phyloP scores from a whole-genome alignment of 2,113 vertebrate species.

The Barbus barbus region DNA sequence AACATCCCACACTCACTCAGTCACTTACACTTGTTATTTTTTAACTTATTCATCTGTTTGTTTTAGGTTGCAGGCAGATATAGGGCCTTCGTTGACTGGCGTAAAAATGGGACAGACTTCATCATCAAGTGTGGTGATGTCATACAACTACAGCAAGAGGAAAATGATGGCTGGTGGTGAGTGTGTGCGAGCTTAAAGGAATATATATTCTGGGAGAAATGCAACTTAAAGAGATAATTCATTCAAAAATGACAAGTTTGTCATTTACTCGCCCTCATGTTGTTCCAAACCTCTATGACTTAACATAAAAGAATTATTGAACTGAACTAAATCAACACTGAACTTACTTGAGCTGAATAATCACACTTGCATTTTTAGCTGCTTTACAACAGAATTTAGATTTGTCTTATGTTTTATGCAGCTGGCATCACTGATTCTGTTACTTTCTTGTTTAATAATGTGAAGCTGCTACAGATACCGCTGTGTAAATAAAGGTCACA shows the following conservation, averaged over 20 bases:
- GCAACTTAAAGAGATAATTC: no score
- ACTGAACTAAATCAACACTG: no score
- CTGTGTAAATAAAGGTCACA: no score
- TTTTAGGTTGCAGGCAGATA: slow-evolving; percentile 83
- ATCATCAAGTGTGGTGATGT: slow-evolving; percentile 83
- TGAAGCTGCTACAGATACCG: no score
- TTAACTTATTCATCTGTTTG: background rate
- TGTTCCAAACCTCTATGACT: background rate
- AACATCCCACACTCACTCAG: slow-evolving; percentile 1
- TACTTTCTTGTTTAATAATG: no score
- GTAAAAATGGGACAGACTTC: slow-evolving; percentile 76
- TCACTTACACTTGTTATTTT: background rate
- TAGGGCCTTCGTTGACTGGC: slow-evolving; percentile 80
- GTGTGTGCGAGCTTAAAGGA: no score
- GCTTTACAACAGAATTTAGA: no score
- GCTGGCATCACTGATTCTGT: no score
- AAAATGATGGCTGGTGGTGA: slow-evolving; percentile 83
- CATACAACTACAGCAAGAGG: slow-evolving; percentile 82
- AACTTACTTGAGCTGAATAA: no score
- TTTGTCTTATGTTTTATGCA: no score
- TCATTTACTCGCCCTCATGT: background rate
- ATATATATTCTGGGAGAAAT: no score
- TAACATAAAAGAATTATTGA: background rate
- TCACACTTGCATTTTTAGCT: no score
- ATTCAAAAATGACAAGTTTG: background rate